Base-by-base conservation (phyloP, 1,140 invertebrate species). In the Hyposmocoma kahamanoa region DNA sequence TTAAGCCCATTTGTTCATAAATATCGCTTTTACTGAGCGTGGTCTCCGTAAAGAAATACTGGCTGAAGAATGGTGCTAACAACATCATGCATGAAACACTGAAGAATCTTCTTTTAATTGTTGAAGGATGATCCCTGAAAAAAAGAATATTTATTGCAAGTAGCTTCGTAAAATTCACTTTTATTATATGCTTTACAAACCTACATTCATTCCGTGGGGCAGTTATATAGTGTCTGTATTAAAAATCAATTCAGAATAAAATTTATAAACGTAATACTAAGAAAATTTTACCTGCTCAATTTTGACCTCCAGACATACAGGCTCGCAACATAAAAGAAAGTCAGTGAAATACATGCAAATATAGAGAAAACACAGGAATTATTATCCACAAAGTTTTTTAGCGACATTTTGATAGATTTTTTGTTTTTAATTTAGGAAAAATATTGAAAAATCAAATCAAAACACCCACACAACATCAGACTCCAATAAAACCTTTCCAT, bases 111-210 rank as follows among this genome's bases (percentile, higher is more conserved):
- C 90, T 91, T 67, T 95, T 96, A 54, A 98, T 96, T 1, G 92
- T 95, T n/a, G 91, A 89, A 4, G 95, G 94, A 85, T 97, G 95
- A 75, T 96, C 92, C 62, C 95, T 95, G 86, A 66, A 92, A 89
- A 62, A 59, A 67, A 24, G 8, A 21, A 42, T 20, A 15, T 32
- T 28, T 47, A 42, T 22, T 41, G 28, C 18, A n/a, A n/a, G n/a
- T n/a, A n/a, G n/a, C n/a, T n/a, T n/a, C n/a, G n/a, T n/a, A n/a
- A n/a, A n/a, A n/a, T n/a, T n/a, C n/a, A n/a, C n/a, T n/a, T n/a
- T n/a, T n/a, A n/a, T n/a, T n/a, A n/a, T n/a, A n/a, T n/a, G n/a
- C n/a, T n/a, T n/a, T n/a, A n/a, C n/a, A n/a, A n/a, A n/a, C n/a
- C n/a, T n/a, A n/a, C n/a, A n/a, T n/a, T n/a, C n/a, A n/a, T n/a